Base-by-base conservation (phyloP, 2,113 vertebrate genomes). In the Leptobrachium ailaonicum region DNA sequence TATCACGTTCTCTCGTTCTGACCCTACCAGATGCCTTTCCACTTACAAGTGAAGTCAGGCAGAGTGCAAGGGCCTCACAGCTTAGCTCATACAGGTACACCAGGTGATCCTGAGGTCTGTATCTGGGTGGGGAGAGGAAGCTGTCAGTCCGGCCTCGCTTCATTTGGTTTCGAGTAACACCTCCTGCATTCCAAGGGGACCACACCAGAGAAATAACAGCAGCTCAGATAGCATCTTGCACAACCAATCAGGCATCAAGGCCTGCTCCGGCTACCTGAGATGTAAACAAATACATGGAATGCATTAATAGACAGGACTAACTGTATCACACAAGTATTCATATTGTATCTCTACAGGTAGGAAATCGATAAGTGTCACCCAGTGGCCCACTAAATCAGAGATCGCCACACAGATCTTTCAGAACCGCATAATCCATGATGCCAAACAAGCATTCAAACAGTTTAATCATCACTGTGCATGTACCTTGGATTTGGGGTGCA, bases 131-230 rank as follows among this genome's bases (percentile, higher is more conserved):
- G 60, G 68, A 66, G 13, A 79, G 68, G 68, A 79, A 79, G 67
- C 76, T 64, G 76, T 79, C 76, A 79, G 68, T 79, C 58, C 42
- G 3, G n/a, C 1, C 58, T 71, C 62, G 56, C 68, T 71, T 78
- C 76, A 77, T 45, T 77, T 67, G 66, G 68, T 78, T 78, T 78
- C 76, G 58, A 78, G 76, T 14, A 71, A 78, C 76, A 78, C 77
- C 77, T 79, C 77, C 40, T 20, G 58, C 77, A 79, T 79, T 64
- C 77, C 77, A 13, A 43, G 40, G 4, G 76, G 76, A 70, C 53
- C 75, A 40, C 75, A 60, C 41, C 66, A 42, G 69, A 58, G 4
- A 72, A 43, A 70, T 14, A 41, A 10, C 76, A 32, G 76, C 42
- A 5, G 32, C 41, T 66, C 32, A 44, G 41, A 69, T 69, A 69